Evolutionary conservation across 2,797 vertebrate genomes (phyloP).

Genomic region (Rallus crepitans): DNA sequence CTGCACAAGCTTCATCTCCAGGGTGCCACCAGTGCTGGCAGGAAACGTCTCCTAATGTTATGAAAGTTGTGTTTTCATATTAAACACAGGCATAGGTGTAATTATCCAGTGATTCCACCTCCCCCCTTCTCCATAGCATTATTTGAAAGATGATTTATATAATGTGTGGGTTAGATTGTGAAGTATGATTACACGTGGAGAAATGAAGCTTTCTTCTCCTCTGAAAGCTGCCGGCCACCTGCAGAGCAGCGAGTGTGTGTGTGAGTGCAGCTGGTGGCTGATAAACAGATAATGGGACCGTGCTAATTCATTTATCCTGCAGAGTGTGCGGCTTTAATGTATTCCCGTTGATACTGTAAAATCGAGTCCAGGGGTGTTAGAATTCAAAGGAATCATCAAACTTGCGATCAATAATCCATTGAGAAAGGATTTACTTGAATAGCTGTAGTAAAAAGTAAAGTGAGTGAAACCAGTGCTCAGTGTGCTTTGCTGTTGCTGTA

Average conservation of each 20-base stretch:
- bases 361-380: not conserved
- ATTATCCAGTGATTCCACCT: not conserved
- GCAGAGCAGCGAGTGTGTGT: not conserved
- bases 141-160: slow-evolving; percentile 29
- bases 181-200: not conserved
- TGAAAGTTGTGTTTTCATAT: not conserved
- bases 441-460: not conserved
- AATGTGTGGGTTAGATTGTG: slow-evolving; percentile 18
- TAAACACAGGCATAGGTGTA: slow-evolving; percentile 6
- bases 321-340: not conserved
- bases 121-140: not conserved
- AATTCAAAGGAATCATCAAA: slow-evolving; percentile 19
- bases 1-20: not conserved
- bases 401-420: not conserved
- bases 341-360: not conserved
- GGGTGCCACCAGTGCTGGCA: not conserved
- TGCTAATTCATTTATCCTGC: not conserved
- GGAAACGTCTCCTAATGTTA: not conserved
- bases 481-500: not conserved
- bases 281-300: not conserved
- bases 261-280: slow-evolving; percentile 9
- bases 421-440: not conserved
- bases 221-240: slow-evolving; percentile 2
- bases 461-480: not conserved
- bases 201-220: slow-evolving; percentile 8